Base-by-base conservation (phyloP, 2,797 vertebrate species). In the Todus mexicanus region DNA sequence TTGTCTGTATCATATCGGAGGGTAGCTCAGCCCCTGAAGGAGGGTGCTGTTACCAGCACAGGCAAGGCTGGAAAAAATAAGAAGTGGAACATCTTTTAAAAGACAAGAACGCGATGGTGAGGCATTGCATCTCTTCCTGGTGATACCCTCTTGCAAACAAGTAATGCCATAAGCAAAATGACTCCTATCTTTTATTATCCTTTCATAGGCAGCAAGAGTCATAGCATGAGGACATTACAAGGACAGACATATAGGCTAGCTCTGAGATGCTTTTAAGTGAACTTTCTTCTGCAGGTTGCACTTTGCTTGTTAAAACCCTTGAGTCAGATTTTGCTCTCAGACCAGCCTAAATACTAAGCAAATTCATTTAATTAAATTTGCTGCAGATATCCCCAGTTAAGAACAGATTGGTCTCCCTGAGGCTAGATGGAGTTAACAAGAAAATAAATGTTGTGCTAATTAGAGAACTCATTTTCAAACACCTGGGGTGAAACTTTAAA, bases 361-460 rank as follows among this genome's bases (percentile, higher is more conserved):
- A 93, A 94, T 95, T 92, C 9, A 66, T 87, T 94, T 94, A 94
- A 94, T 96, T 92, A 96, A 91, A 87, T 90, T 88, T 94, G 87
- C 79, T 88, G 68, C 73, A 93, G 87, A 92, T 94, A 94, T 92
- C 37, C 90, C 61, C 68, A 76, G 87, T 93, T 96, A 94, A 89
- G 93, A 96, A 86, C 86, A 92, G 90, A 87, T 92, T 84, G 83
- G 89, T 86, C 43, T 88, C 95, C 96, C 96, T 77, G 88, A 84
- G 94, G 94, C 90, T 79, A 95, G 77, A 37, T 86, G 60, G 86
- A 87, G 81, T 89, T 95, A 94, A 94, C 91, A 91, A 89, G 87
- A 92, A 95, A 91, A 89, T 95, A 91, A 90, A 90, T 94, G 95
- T 94, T 92, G 87, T 92, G 86, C 94, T 96, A 96, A 96, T 96